phyloP scores from a whole-genome alignment of 2,113 vertebrate genomes.

The Martes martes region DNA sequence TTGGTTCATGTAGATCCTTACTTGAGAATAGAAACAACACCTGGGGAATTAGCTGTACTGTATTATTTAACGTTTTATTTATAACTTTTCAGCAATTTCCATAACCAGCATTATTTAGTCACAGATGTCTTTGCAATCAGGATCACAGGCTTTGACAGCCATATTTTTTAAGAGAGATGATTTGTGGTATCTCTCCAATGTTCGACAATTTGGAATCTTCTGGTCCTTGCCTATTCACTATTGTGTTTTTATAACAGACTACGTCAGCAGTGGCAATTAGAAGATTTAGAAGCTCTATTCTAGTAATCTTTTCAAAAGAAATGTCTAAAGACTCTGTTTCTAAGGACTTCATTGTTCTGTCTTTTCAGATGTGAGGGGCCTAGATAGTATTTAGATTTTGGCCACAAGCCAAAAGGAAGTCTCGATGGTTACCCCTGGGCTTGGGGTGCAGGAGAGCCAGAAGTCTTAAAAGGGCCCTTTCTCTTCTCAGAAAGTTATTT shows the following conservation, averaged over 20 bases:
- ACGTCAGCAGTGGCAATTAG: not conserved
- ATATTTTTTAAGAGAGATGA: conserved; percentile 19
- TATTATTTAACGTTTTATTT: conserved; percentile 56
- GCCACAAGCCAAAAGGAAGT: conserved; percentile 11
- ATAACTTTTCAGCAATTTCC: conserved; percentile 46
- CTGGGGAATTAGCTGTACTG: conserved; percentile 17
- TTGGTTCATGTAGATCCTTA: conserved; percentile 35
- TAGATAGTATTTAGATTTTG: conserved; percentile 28
- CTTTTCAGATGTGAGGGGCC: not conserved
- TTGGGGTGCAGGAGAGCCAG: not conserved
- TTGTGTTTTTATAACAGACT: conserved; percentile 45
- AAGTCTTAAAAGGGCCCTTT: not conserved
- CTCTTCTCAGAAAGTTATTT: conserved; percentile 25
- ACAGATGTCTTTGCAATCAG: conserved; percentile 6
- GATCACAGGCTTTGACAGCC: conserved; percentile 28
- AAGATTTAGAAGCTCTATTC: conserved; percentile 50
- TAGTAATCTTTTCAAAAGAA: conserved; percentile 38
- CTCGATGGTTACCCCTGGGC: not conserved
- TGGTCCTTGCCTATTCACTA: not conserved
- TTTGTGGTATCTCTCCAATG: not conserved
- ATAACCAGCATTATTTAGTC: conserved; percentile 46
- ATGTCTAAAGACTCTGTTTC: conserved; percentile 44
- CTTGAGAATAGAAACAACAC: conserved; percentile 25
- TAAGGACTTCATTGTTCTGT: conserved; percentile 18
- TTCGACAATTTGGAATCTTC: conserved; percentile 44